phyloP scores from a whole-genome alignment of 2,113 vertebrate species.

The Menura novaehollandiae region DNA sequence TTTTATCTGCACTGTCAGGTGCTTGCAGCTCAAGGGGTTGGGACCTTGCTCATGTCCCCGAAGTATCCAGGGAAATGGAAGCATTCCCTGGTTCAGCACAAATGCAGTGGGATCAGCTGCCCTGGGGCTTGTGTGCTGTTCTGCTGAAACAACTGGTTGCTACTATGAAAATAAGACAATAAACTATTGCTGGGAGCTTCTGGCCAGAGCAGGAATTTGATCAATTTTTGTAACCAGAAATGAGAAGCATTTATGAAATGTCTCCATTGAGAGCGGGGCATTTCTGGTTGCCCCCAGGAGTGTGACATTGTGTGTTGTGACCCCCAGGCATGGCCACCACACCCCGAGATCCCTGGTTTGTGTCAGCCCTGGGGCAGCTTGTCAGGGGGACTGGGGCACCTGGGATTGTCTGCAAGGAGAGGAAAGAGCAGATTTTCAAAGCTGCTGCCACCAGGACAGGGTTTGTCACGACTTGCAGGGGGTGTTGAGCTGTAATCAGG shows the following conservation, averaged over 20 bases:
- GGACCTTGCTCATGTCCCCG: not conserved
- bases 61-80: not conserved
- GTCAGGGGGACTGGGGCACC: not conserved
- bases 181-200: not conserved
- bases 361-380: not conserved
- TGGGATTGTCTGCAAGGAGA: not conserved
- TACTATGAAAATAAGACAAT: not conserved
- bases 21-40: not conserved
- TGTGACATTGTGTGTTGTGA: not conserved
- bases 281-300: not conserved
- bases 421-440: not conserved
- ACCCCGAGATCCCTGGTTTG: not conserved
- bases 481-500: not conserved
- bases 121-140: not conserved
- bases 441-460: not conserved
- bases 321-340: not conserved
- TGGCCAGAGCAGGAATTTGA: not conserved
- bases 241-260: not conserved
- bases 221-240: not conserved
- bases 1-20: not conserved
- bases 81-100: not conserved
- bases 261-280: not conserved
- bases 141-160: not conserved
- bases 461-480: not conserved
- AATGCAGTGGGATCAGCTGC: not conserved